A percentile compares a stretch with the other conserved stretches of the same genome.
These are phyloP conservation scores for Knipowitschia caucasica DNA, from an alignment of 2,797 vertebrate genomes.

Conservation along the genomic window DNA sequence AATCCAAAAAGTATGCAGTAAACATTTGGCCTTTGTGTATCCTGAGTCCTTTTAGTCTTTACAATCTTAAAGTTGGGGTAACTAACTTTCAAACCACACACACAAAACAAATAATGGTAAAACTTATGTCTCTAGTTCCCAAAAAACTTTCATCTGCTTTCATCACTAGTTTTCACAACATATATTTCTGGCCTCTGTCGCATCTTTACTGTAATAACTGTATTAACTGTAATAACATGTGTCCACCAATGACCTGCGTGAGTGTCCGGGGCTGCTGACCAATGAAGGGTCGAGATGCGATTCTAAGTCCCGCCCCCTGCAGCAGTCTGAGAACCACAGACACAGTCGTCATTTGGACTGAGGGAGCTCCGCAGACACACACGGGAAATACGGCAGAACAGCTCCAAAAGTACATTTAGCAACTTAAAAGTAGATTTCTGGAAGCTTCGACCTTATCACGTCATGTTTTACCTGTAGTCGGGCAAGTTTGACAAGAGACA, in stretches of 20 bases:
- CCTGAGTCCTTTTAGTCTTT: no score
- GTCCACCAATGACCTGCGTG: constrained; percentile 56
- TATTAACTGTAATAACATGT: no score
- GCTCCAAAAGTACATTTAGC: constrained; percentile 34
- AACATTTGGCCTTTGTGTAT: no score
- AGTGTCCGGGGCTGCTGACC: constrained; percentile 36
- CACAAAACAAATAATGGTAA: no score
- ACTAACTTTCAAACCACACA: no score
- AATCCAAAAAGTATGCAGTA: no score
- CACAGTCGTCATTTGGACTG: constrained; percentile 69
- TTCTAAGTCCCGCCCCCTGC: constrained; percentile 46
- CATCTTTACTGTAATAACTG: no score
- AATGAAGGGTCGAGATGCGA: constrained; percentile 40
- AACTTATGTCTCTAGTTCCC: no score
- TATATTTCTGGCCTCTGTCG: no score
- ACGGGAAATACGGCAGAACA: constrained; percentile 26
- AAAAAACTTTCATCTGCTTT: no score
- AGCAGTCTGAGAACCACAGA: constrained; percentile 52
- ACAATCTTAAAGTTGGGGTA: no score
- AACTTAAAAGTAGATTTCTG: constrained; percentile 50
- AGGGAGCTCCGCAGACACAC: constrained; percentile 54
- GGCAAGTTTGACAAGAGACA: constrained; percentile 49
- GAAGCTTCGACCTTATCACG: constrained; percentile 23
- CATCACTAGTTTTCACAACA: no score
- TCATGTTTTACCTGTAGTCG: constrained; percentile 41